phyloP scores from a whole-genome alignment of 1,140 invertebrate species.

The Drosophila elegans region DNA sequence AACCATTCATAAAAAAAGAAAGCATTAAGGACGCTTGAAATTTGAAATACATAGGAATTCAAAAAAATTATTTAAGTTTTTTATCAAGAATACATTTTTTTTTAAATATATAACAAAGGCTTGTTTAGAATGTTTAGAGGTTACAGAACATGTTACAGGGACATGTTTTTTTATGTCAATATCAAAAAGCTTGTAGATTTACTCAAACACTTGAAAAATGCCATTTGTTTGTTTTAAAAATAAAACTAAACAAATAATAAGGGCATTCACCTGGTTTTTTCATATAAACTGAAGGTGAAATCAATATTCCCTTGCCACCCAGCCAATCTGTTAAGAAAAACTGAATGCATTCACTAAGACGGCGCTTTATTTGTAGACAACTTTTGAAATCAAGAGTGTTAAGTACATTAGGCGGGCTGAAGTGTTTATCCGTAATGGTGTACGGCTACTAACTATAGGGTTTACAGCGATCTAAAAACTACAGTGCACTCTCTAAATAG shows the following conservation, averaged over 20 bases:
- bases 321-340: background rate
- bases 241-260: background rate
- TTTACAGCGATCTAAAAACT: slow-evolving; percentile 71
- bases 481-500: slow-evolving; percentile 2
- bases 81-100: too few species aligned
- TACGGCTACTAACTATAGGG: slow-evolving; percentile 58
- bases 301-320: background rate
- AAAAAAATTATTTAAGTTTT: too few species aligned
- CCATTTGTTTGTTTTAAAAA: background rate
- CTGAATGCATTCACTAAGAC: slow-evolving; percentile 25
- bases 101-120: too few species aligned
- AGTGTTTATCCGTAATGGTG: slow-evolving; percentile 39
- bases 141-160: too few species aligned
- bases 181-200: too few species aligned
- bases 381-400: slow-evolving; percentile 53
- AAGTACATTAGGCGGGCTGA: slow-evolving; percentile 67
- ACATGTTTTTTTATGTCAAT: too few species aligned
- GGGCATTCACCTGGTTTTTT: background rate
- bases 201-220: too few species aligned
- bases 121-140: too few species aligned
- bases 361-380: slow-evolving; percentile 66
- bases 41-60: too few species aligned
- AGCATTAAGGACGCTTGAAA: too few species aligned
- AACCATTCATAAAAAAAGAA: too few species aligned
- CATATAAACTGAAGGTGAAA: background rate